phyloP scores from a whole-genome alignment of 35 echinoderm and acorn worm genomes.

The Diadema setosum region DNA sequence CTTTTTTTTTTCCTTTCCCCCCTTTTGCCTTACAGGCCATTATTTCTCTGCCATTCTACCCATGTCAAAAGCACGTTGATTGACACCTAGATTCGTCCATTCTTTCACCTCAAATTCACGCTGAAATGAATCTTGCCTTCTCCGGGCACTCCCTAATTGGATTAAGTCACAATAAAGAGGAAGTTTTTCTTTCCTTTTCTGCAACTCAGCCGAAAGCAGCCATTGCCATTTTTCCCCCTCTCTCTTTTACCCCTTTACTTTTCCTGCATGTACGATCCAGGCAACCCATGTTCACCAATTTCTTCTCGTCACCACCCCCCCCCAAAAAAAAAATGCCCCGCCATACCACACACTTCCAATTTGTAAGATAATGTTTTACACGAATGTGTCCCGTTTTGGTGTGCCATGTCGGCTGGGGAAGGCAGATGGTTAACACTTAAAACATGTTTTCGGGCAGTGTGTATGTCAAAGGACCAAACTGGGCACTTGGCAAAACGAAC shows the following conservation, averaged over 20 bases:
- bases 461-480: not conserved
- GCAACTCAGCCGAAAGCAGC: not conserved
- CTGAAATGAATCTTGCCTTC: not conserved
- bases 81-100: not conserved
- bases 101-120: not conserved
- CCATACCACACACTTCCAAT: not conserved
- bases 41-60: not conserved
- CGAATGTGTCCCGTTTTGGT: constrained; percentile 17
- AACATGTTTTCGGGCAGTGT: constrained; percentile 3
- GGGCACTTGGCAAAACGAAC: too few species aligned
- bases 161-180: constrained; percentile 16
- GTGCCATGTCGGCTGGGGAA: not conserved
- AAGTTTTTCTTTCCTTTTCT: constrained; percentile 31
- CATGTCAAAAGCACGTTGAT: not conserved
- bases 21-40: too few species aligned
- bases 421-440: constrained; percentile 24
- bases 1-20: not conserved
- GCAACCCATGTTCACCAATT: not conserved
- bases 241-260: too few species aligned
- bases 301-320: not conserved
- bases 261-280: not conserved
- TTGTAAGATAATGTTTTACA: constrained; percentile 17
- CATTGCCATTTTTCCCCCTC: not conserved
- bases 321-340: not conserved
- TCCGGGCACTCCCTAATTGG: not conserved